Base-by-base conservation (phyloP, 2,113 vertebrate genomes). In the Mystacornis crossleyi region DNA sequence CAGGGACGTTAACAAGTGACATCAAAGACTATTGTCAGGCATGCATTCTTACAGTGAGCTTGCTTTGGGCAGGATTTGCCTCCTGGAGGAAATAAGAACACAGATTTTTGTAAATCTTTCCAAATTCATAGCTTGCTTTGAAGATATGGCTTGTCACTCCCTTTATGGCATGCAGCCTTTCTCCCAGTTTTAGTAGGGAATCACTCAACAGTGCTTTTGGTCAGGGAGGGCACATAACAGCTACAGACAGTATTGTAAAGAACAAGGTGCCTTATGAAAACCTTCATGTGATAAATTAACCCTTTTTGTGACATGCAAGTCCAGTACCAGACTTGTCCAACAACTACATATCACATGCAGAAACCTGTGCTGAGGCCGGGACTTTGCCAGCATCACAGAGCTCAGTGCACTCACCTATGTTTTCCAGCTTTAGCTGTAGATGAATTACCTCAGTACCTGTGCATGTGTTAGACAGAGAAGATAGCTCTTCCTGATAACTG, bases 371-470 rank as follows among this genome's bases (percentile, higher is more conserved):
- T 73, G 54, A 58, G 33, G 8, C 4, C 64, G 84, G 34, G 43
- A 58, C 36, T 64, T 58, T 54, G 10, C 26, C 26, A 50, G 34
- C 38, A 24, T 14, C 47, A 26, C 33, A 51, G 10, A 33, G 53
- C 42, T 85, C 24, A 8, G 28, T 14, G 40, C 36, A 14, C 15
- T 64, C 31, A 47, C 19, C 34, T 40, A 13, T 25, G 65, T 74
- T 34, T 78, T 34, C 13, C 34, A 14, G 55, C 47, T 62, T 67
- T 7, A 81, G 33, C 6, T 8, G 20, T 14, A 57, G 75, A 25
- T 48, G 1, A 34, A 21, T 70, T 43, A 10, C 3, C 1, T 48
- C 0, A 0, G 10, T 48, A 43, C 0, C 0, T 38, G 23, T 58
- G n/a, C 3, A 1, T 8, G 4, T 11, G 5, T 54, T 28, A 26